A percentile compares a stretch with the other conserved stretches of the same genome.
phyloP scores from a whole-genome alignment of 2,888 invertebrate species.

The Drosophila picticornis region DNA sequence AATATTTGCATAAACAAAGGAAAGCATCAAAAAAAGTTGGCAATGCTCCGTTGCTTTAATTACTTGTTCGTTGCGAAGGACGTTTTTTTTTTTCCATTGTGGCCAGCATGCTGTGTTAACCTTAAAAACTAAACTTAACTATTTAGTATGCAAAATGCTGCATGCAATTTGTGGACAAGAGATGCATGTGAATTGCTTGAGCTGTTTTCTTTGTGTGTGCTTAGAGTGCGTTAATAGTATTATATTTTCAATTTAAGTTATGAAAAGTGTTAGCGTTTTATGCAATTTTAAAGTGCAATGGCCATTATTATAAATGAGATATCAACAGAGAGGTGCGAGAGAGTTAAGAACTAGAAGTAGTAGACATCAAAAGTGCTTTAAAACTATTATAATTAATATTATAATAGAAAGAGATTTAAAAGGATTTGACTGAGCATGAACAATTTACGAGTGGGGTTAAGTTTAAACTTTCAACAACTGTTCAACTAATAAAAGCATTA shows the following conservation, averaged over 20 bases:
- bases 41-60: conserved; percentile 66
- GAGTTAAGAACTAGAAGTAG: neutral
- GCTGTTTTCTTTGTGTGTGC: neutral
- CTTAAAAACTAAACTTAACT: conserved; percentile 60
- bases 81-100: conserved; percentile 6
- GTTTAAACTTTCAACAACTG: neutral
- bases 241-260: conserved; percentile 66
- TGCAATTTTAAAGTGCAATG: conserved; percentile 38
- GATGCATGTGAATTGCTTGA: conserved; percentile 37
- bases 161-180: conserved; percentile 44
- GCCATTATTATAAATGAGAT: conserved; percentile 4
- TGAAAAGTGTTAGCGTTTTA: conserved; percentile 55
- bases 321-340: neutral
- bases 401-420: neutral
- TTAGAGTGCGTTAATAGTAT: conserved; percentile 62
- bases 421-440: neutral
- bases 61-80: conserved; percentile 35
- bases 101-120: conserved; percentile 57
- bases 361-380: neutral
- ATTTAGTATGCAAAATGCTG: conserved; percentile 70
- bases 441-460: neutral
- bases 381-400: neutral
- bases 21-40: conserved; percentile 58
- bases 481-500: neutral
- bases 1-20: conserved; percentile 73